Percentiles rank a stretch among this genome's conserved stretches.
These are phyloP conservation scores for Deroplatys truncata DNA, from an alignment of 2,888 invertebrate species.

Conservation along the genomic window DNA sequence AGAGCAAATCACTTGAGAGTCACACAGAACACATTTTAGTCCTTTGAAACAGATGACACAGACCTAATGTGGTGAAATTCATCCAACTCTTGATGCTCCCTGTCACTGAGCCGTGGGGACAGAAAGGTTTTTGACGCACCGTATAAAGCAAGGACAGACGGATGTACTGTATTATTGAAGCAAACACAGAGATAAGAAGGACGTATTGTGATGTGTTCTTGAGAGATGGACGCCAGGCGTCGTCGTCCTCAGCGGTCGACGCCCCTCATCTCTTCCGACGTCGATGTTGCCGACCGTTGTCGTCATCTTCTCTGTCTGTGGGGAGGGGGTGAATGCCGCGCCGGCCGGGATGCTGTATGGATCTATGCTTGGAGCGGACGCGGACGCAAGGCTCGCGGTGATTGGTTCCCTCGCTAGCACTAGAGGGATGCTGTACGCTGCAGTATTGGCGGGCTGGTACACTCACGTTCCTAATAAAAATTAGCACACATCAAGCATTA, in stretches of 20 bases:
- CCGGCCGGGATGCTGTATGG: constrained; percentile 28
- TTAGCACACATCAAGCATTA: background rate
- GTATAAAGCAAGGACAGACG: background rate
- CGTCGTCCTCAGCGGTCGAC: constrained; percentile 5
- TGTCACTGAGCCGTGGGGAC: background rate
- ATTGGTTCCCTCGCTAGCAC: constrained; percentile 15
- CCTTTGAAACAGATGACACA: background rate
- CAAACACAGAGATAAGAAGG: background rate
- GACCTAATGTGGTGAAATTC: background rate
- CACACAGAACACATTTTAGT: background rate
- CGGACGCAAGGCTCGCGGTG: background rate
- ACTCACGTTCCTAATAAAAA: background rate
- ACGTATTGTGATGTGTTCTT: background rate
- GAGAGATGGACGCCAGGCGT: background rate
- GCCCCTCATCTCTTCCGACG: constrained; percentile 10
- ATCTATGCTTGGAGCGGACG: constrained; percentile 5
- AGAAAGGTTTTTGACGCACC: background rate
- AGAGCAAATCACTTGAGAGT: background rate
- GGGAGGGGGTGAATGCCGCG: constrained; percentile 11
- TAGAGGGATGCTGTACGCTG: background rate
- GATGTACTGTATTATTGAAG: background rate
- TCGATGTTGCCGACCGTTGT: background rate
- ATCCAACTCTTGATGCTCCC: background rate
- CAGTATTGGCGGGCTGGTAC: background rate
- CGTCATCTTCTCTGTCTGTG: background rate